A percentile compares a stretch with the other conserved stretches of the same genome.
phyloP scores from a whole-genome alignment of 1,140 invertebrate species.

The Zaprionus lachaisei region DNA sequence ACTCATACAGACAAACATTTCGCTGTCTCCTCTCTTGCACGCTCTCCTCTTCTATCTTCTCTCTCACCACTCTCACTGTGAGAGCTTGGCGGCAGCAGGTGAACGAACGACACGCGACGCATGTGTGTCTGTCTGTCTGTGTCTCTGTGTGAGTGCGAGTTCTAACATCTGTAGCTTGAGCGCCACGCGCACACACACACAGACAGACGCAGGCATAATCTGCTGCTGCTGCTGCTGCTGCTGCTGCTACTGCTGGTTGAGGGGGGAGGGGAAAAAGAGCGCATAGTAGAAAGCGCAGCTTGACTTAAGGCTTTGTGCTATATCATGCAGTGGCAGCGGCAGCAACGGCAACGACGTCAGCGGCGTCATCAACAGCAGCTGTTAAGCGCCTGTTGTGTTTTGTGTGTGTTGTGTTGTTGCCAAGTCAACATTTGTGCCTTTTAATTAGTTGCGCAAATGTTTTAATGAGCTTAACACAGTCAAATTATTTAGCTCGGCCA shows the following conservation, averaged over 20 bases:
- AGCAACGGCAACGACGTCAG: not conserved
- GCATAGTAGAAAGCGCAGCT: slow-evolving; percentile 39
- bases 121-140: slow-evolving; percentile 25
- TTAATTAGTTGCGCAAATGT: slow-evolving; percentile 38
- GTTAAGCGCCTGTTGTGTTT: slow-evolving; percentile 35
- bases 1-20: slow-evolving; percentile 2
- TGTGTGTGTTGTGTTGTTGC: slow-evolving; percentile 21
- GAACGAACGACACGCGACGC: slow-evolving; percentile 52
- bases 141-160: slow-evolving; percentile 15
- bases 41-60: not conserved
- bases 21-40: not conserved
- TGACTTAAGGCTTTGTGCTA: slow-evolving; percentile 40
- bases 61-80: not conserved
- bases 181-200: slow-evolving; percentile 44
- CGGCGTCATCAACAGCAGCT: slow-evolving; percentile 5
- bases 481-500: slow-evolving; percentile 10
- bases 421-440: slow-evolving; percentile 27
- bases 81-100: slow-evolving; percentile 40
- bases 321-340: slow-evolving; percentile 14
- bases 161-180: slow-evolving; percentile 44
- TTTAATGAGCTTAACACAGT: slow-evolving; percentile 39
- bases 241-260: not conserved
- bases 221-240: not conserved
- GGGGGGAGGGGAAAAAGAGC: not conserved
- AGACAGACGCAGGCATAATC: not conserved